Base-by-base conservation (phyloP, 2,113 vertebrate species). In the Trichechus manatus region DNA sequence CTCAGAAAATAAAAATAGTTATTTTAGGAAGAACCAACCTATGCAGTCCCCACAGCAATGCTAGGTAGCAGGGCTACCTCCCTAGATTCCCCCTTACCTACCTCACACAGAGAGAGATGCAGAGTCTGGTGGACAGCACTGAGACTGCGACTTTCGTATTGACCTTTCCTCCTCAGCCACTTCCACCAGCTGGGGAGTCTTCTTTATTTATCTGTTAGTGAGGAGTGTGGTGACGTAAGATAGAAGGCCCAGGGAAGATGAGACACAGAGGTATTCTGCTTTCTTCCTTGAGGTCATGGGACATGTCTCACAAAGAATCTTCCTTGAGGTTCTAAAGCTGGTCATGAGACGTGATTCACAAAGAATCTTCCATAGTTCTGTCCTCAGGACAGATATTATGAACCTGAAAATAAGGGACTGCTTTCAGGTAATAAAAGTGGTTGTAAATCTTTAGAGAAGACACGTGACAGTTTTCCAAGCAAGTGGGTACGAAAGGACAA, bases 311-410 rank as follows among this genome's bases (percentile, higher is more conserved):
- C 9, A 86, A 50, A 22, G 22, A 27, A 3, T 84, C 47, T 31
- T 19, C 13, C 50, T 53, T 53, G 50, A 53, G 50, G 15, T 15
- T 56, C 53, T 56, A 56, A 56, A 56, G 53, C 13, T 56, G 15
- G 15, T 56, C 53, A 56, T 13, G 53, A 56, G 53, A 56, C 53
- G 13, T 56, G 53, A 8, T 15, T 56, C 53, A 56, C 13, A 56
- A 56, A 56, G 53, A 56, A 56, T 56, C 53, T 56, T 56, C 20
- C 33, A 7, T 68, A 39, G 64, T 64, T 79, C 31, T 72, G 61
- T 66, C 47, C n/a, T 85, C 47, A 81, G 84, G 78, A 81, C 72
- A 91, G 42, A 87, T 77, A 80, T 82, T 17, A 68, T 81, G n/a
- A 79, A 59, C 56, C 9, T 27, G 72, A 44, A 91, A 61, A 6